Evolutionary conservation across 2,888 invertebrate species (phyloP), one percentile per base, ranked within the genome.

Genomic region (Cataglyphis altisquamis): DNA sequence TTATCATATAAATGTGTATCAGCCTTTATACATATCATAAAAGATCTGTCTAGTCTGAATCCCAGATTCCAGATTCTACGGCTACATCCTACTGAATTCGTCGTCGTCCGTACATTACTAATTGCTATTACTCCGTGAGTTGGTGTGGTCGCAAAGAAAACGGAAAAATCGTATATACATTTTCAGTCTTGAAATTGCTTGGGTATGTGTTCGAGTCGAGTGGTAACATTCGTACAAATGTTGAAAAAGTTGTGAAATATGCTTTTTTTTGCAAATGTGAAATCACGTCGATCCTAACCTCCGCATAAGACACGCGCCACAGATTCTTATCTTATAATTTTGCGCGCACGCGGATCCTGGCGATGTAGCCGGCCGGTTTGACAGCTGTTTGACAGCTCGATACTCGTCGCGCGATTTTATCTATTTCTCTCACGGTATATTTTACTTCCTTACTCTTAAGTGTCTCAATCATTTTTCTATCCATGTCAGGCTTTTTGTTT

Each of bases 401-500:
- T 21, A 21, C 12, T 21, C 3, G 55, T 21, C 55, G 3, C 21
- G 4, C 21, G 21, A 21, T 21, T 21, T 21, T 10, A 10, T 10
- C 21, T 10, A 57, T 1, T 2, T 21, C 1, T 21, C 0, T 1
- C 9, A 1, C 21, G 52, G 18, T n/a, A n/a, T n/a, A 9, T 21
- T 12, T 57, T n/a, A 21, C 9, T 10, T 21, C 10, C n/a, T 21
- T 4, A 10, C 9, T n/a, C 2, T 21, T 21, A 21, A 6, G 21
- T 10, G 3, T 52, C 1, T 57, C 9, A 6, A 25, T 25, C 25
- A 25, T 64, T 3, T 15, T 21, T 48, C 21, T 3, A 18, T 75
- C 36, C 4, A 21, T 8, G 12, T 64, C 25, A 6, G 6, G 3
- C 12, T 12, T 39, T 64, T 75, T 75, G 75, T 75, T 75, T 75